These are phyloP conservation scores for Carettochelys insculpta DNA, from an alignment of 2,113 vertebrate species.

Conservation along the genomic window DNA sequence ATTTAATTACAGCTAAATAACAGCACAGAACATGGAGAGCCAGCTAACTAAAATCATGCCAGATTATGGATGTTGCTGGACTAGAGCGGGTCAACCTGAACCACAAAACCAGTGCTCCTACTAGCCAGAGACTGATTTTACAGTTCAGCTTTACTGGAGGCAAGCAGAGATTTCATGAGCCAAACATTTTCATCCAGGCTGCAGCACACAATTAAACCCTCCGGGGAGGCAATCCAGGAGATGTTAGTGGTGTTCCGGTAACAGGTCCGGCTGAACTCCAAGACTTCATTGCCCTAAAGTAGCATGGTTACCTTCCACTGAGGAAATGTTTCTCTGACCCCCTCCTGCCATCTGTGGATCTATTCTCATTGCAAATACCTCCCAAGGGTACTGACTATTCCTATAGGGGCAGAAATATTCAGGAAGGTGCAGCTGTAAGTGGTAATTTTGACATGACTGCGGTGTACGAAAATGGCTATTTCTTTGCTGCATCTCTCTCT, in stretches of 20 bases:
- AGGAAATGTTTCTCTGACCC: not conserved
- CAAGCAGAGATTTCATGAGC: not conserved
- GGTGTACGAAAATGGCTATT: not conserved
- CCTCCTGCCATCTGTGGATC: not conserved
- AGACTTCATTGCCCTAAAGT: not conserved
- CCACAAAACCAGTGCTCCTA: rapidly evolving
- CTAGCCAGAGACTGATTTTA: not conserved
- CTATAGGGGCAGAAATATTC: rapidly evolving
- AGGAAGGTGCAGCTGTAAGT: not conserved
- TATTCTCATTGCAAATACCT: not conserved
- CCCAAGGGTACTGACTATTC: not conserved
- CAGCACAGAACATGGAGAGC: too few relatives aligned
- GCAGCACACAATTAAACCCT: not conserved
- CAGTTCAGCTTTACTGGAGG: not conserved
- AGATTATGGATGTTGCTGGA: too few relatives aligned
- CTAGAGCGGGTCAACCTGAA: too few relatives aligned
- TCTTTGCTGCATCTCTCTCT: not conserved
- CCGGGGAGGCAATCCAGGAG: not conserved
- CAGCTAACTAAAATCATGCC: too few relatives aligned
- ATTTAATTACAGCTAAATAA: too few relatives aligned
- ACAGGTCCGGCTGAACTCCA: not conserved
- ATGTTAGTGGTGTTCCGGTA: not conserved
- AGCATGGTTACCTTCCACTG: not conserved
- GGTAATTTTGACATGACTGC: not conserved
- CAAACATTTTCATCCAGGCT: not conserved